A percentile compares a stretch with the other conserved stretches of the same genome.
phyloP scores from a whole-genome alignment of 30 jellyfish, hydroid and myxozoan genomes.

The Mastigias papua region DNA sequence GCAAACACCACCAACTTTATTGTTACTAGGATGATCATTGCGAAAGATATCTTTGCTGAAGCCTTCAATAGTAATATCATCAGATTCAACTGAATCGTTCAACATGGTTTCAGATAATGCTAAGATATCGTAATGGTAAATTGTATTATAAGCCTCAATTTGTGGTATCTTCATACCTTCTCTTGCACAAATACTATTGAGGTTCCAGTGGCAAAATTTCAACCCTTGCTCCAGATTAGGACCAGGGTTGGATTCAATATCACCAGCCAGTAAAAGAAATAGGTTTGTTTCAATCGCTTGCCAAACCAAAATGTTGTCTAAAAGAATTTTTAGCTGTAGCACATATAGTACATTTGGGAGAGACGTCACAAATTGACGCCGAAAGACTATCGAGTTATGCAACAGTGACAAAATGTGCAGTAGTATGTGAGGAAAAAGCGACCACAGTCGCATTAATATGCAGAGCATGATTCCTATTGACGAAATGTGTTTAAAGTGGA shows the following conservation, averaged over 20 bases:
- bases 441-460: no score
- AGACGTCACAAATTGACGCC: no score
- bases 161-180: conserved; percentile 32
- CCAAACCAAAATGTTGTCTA: no score
- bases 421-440: no score
- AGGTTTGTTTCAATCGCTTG: no score
- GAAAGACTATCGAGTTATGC: no score
- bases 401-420: no score
- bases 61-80: not conserved
- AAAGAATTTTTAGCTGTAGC: no score
- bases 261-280: not conserved
- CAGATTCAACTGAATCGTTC: not conserved
- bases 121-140: conserved; percentile 50
- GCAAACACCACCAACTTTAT: not conserved
- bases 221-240: conserved; percentile 16
- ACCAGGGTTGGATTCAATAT: conserved; percentile 22
- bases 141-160: conserved; percentile 55
- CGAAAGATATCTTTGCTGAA: conserved; percentile 2
- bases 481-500: no score
- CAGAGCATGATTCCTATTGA: no score
- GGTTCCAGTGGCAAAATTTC: conserved; percentile 64
- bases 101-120: conserved; percentile 22
- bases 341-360: no score
- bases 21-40: not conserved
- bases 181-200: conserved; percentile 67